Percentiles rank a stretch among this genome's conserved stretches.
These are phyloP conservation scores for Cotesia vestalis DNA, from an alignment of 1,140 invertebrate species.

Conservation along the genomic window DNA sequence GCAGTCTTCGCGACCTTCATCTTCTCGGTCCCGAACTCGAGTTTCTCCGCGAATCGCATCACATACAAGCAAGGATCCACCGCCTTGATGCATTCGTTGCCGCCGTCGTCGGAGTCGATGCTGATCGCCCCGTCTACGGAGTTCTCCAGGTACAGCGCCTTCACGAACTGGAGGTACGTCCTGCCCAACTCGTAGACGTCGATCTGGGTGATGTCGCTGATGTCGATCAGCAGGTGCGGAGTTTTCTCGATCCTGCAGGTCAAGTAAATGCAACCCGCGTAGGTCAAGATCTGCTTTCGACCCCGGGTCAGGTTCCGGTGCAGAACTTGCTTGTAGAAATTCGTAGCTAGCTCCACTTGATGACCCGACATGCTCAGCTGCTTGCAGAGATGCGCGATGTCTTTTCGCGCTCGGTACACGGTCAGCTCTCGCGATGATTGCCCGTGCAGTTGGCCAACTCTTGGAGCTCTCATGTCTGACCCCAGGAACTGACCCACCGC, in stretches of 20 bases:
- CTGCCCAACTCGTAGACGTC: constrained; percentile 95
- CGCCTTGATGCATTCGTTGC: constrained; percentile 47
- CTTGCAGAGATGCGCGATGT: constrained; percentile 80
- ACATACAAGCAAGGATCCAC: constrained; percentile 96
- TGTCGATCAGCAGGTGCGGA: constrained; percentile 94
- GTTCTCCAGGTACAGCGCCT: constrained; percentile 91
- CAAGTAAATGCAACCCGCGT: constrained; percentile 97
- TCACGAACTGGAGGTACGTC: constrained; percentile 88
- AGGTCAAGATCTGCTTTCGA: constrained; percentile 87
- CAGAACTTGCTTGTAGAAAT: constrained; percentile 97
- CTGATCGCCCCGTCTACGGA: constrained; percentile 65
- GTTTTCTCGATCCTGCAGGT: constrained; percentile 94
- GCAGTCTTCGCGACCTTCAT: constrained; percentile 96
- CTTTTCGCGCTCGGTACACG: constrained; percentile 84
- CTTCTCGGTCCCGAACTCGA: constrained; percentile 92
- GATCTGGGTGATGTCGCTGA: constrained; percentile 95
- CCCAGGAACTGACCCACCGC: constrained; percentile 95
- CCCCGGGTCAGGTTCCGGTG: constrained; percentile 88
- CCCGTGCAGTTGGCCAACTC: constrained; percentile 81
- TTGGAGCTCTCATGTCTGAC: constrained; percentile 83
- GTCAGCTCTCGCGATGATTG: constrained; percentile 92
- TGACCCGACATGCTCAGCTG: constrained; percentile 87
- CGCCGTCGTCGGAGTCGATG: no score
- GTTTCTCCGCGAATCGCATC: constrained; percentile 90
- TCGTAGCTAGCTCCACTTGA: constrained; percentile 91